Conservation (phyloP, 2,113 vertebrate species). For the Phyllostomus hastatus region DNA sequence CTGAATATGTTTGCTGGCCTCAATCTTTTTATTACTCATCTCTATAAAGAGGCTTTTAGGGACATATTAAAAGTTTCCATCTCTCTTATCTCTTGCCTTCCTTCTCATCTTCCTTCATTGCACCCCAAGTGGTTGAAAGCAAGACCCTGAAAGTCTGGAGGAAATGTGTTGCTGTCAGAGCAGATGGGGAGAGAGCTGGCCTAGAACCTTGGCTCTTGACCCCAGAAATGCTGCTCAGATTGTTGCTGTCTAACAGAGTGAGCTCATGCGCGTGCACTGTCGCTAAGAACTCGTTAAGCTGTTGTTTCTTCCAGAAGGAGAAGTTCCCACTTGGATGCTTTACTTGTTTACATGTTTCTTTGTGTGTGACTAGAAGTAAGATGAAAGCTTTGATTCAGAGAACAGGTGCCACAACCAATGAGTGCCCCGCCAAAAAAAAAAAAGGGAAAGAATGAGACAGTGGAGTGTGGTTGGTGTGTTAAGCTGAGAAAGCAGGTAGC, state of each 20-base stretch:
- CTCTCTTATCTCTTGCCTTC: conserved; percentile 60
- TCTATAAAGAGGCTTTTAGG: conserved; percentile 77
- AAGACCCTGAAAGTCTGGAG: neutral
- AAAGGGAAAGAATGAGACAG: neutral
- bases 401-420: neutral
- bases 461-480: neutral
- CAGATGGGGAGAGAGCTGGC: neutral
- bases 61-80: conserved; percentile 72
- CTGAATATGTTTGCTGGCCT: conserved; percentile 71
- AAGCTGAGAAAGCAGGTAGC: neutral
- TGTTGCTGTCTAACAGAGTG: neutral
- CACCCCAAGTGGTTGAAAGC: conserved; percentile 9
- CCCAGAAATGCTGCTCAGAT: neutral
- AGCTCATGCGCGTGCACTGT: neutral
- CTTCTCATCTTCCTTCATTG: conserved; percentile 51
- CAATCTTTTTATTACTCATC: conserved; percentile 74
- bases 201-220: neutral
- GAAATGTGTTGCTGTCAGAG: neutral
- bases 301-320: neutral
- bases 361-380: neutral
- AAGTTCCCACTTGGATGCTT: neutral
- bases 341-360: neutral
- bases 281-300: neutral
- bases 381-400: neutral
- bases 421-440: neutral